Evolutionary conservation across 2,888 invertebrate species (phyloP).

Genomic region (Theretra japonica): DNA sequence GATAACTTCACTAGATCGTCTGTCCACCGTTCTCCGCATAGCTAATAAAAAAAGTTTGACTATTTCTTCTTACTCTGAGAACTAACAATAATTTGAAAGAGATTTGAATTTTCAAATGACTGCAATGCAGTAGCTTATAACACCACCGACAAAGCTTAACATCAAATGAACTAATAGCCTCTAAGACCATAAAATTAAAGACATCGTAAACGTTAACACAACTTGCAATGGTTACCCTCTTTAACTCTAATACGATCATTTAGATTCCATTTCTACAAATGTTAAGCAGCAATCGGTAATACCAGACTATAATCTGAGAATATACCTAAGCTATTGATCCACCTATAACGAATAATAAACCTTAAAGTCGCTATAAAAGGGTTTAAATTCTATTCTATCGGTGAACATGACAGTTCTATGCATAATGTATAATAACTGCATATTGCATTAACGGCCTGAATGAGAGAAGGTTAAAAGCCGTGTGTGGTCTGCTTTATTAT

Average conservation of each 20-base stretch:
- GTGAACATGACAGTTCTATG: not conserved
- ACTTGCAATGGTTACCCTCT: not conserved
- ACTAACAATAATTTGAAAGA: too few species aligned
- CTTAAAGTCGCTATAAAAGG: not conserved
- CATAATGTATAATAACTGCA: slow-evolving; percentile 12
- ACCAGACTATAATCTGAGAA: not conserved
- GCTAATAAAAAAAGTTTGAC: too few species aligned
- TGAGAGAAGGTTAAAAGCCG: slow-evolving; percentile 5
- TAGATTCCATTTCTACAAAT: not conserved
- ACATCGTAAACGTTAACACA: not conserved
- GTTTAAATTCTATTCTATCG: not conserved
- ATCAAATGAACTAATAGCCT: not conserved
- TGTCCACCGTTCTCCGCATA: too few species aligned
- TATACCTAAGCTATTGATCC: not conserved
- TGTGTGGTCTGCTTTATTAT: slow-evolving; percentile 4
- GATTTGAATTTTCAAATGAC: too few species aligned
- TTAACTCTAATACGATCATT: not conserved
- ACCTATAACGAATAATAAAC: too few species aligned
- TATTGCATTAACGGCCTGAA: slow-evolving; percentile 6
- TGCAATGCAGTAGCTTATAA: too few species aligned
- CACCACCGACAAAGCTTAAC: too few species aligned
- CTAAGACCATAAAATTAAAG: not conserved
- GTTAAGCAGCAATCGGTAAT: slow-evolving; percentile 10
- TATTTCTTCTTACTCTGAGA: too few species aligned
- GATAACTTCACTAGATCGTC: too few species aligned